Base-by-base conservation (phyloP, 2,797 vertebrate genomes). In the Sebastes kiyomatsui region DNA sequence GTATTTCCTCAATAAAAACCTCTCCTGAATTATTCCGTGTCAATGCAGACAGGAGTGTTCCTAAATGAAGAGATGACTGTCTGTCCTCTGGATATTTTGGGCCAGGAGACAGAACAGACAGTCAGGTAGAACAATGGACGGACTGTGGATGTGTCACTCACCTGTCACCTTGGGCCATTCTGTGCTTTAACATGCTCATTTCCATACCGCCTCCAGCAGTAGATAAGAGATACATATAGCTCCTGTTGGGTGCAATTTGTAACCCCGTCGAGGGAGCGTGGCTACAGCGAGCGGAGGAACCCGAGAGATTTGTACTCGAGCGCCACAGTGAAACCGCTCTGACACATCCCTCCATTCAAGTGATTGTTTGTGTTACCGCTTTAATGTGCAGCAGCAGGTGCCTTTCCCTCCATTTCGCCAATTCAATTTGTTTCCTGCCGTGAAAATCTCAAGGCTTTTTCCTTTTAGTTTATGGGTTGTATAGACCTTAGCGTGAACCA, bases 341-440 rank as follows among this genome's bases (percentile, higher is more conserved):
- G 87, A 86, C 85, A 77, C 71, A 49, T 84, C 83, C 76, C 11
- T 79, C 59, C 52, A 75, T 82, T 87, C 84, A 72, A 86, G 81
- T 72, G 75, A 83, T 84, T 87, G 83, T 84, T 92, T 83, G 85
- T 90, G 81, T 88, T 78, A 61, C 82, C 25, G 75, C 81, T 89
- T 88, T 89, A 92, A 91, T 90, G 84, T 83, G 90, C 81, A 81
- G 84, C 91, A 90, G 91, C 92, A 92, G 92, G 91, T 90, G 87
- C 75, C 77, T 90, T 88, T 85, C 84, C 82, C 81, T 92, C 80
- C 74, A 84, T 91, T 89, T 80, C 28, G 61, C 79, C 85, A 81
- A 89, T 92, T 94, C 88, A 87, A 89, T 93, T 89, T 89, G 90
- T 89, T 83, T 88, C 91, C 89, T 70, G 81, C 89, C 71, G 85